Conservation (phyloP, 2,888 invertebrate genomes). For the Drosophila neotestacea region DNA sequence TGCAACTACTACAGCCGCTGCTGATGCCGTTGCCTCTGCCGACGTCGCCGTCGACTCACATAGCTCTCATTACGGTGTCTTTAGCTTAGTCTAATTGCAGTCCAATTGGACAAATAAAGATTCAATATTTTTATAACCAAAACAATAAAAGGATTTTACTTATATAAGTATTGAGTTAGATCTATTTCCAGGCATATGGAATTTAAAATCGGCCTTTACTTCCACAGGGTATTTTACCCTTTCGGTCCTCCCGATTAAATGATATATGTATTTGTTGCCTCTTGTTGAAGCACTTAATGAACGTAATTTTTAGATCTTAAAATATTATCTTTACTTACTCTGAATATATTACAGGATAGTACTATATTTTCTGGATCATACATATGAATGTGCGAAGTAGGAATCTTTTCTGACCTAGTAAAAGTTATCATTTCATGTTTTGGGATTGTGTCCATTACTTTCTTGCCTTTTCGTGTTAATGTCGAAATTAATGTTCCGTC, state of each 20-base stretch:
- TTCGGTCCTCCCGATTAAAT: too few relatives aligned
- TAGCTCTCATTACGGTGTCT: too few relatives aligned
- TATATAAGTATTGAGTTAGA: too few relatives aligned
- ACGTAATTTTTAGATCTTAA: too few relatives aligned
- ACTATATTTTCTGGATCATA: conserved; percentile 97
- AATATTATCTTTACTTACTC: conserved; percentile 87
- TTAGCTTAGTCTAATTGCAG: conserved; percentile 1
- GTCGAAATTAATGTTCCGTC: conserved; percentile 96
- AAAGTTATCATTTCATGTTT: conserved; percentile 97
- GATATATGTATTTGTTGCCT: too few relatives aligned
- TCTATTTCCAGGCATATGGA: too few relatives aligned
- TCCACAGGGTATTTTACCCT: too few relatives aligned
- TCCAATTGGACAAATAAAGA: not conserved
- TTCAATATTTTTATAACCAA: not conserved
- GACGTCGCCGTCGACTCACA: too few relatives aligned
- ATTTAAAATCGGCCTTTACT: too few relatives aligned
- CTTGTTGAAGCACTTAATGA: too few relatives aligned
- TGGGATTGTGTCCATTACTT: conserved; percentile 92
- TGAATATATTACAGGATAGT: conserved; percentile 94
- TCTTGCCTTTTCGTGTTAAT: conserved; percentile 90
- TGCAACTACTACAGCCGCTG: not conserved
- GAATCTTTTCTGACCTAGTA: conserved; percentile 94
- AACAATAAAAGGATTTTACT: too few relatives aligned
- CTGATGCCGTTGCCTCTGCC: too few relatives aligned
- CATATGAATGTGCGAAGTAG: conserved; percentile 96